These are phyloP conservation scores for Drosophila pseudoobscura DNA, from an alignment of 1,140 invertebrate species.

Conservation along the genomic window DNA sequence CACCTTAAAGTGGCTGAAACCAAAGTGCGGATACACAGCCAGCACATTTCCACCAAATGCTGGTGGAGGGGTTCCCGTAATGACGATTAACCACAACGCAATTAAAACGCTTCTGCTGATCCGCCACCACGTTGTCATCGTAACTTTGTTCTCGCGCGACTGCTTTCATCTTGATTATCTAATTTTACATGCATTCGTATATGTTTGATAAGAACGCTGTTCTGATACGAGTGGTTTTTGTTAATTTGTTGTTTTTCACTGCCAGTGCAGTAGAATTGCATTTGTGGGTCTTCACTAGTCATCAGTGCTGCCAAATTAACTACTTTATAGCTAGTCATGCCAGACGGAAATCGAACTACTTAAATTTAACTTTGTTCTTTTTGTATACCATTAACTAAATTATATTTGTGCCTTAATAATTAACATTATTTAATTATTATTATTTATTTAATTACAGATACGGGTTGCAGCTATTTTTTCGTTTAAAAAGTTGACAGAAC, in stretches of 20 bases:
- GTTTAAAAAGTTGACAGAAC: too few relatives aligned
- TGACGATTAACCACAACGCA: constrained; percentile 9
- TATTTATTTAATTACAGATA: too few relatives aligned
- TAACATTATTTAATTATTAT: too few relatives aligned
- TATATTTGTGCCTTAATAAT: too few relatives aligned
- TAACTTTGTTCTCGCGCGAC: constrained; percentile 23
- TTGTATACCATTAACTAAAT: too few relatives aligned
- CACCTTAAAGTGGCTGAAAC: constrained; percentile 88
- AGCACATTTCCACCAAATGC: constrained; percentile 84
- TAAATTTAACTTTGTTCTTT: too few relatives aligned
- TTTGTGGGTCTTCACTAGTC: background rate
- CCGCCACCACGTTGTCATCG: constrained; percentile 28
- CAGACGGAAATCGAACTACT: too few relatives aligned
- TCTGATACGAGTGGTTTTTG: background rate
- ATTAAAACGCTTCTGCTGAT: constrained; percentile 8
- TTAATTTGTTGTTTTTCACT: too few relatives aligned
- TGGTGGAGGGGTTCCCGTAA: background rate
- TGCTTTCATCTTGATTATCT: constrained; percentile 20
- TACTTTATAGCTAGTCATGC: too few relatives aligned
- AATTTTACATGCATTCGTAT: background rate
- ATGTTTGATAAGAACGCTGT: background rate
- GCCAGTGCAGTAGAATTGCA: background rate
- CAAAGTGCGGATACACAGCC: constrained; percentile 86
- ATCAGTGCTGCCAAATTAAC: too few relatives aligned
- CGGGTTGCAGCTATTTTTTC: too few relatives aligned